Conservation (phyloP, 1,140 invertebrate species). For the Colletes gigas region DNA sequence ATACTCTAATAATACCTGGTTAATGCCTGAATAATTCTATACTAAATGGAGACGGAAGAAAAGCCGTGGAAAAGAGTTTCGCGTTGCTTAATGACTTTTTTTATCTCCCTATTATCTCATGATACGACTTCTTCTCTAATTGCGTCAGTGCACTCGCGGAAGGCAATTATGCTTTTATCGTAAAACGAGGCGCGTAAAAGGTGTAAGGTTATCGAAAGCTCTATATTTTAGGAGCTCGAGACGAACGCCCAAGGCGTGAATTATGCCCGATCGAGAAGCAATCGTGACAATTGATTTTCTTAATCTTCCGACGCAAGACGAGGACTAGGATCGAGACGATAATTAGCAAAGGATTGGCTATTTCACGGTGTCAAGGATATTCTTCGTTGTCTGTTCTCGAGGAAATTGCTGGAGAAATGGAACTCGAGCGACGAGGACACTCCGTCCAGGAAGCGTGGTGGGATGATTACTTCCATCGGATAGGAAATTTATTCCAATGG, state of each 20-base stretch:
- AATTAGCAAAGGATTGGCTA: background rate
- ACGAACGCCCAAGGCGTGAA: background rate
- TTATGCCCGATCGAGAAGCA: background rate
- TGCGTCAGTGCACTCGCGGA: too few relatives aligned
- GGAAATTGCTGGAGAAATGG: conserved; percentile 30
- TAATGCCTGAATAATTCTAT: too few relatives aligned
- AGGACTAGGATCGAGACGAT: background rate
- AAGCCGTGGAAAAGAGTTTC: too few relatives aligned
- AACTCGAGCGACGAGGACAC: background rate
- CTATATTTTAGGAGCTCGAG: background rate
- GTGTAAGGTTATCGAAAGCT: background rate
- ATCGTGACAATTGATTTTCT: background rate
- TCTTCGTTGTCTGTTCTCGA: background rate
- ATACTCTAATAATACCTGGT: too few relatives aligned
- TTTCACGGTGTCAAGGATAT: background rate
- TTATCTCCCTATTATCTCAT: too few relatives aligned
- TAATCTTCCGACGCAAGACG: too few relatives aligned
- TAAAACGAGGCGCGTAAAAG: too few relatives aligned
- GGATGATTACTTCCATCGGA: background rate
- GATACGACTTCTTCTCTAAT: too few relatives aligned
- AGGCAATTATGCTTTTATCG: too few relatives aligned
- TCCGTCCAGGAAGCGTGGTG: background rate
- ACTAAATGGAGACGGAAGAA: too few relatives aligned
- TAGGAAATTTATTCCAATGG: conserved; percentile 29
- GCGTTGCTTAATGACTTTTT: too few relatives aligned